Base-by-base conservation (phyloP, 2,113 vertebrate genomes). In the Sinocyclocheilus grahami region DNA sequence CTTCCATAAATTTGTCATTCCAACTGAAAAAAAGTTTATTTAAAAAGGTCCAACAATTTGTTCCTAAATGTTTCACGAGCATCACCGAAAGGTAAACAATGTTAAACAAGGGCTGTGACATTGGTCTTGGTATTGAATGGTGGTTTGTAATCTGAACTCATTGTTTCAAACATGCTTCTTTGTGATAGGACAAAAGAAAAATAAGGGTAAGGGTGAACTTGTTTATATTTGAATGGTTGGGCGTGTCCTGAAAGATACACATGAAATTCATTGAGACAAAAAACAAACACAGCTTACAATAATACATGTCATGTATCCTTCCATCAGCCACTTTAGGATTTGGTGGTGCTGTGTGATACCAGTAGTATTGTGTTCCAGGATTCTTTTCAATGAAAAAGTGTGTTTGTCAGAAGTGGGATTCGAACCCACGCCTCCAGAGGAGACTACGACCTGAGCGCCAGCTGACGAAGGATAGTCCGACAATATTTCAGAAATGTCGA, bases 361-460 rank as follows among this genome's bases (percentile, higher is more conserved):
- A 22, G 1, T 20, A 1, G 0, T 3, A 39, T 39, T 20, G 9
- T 10, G 18, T 22, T 39, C 11, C 3, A 39, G 33, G 18, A 39
- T 12, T 72, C 1, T 42, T 72, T n/a, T 42, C 1, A 0, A 39
- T 5, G 10, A 37, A 37, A 39, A 39, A 22, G 1, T 0, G 1
- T 1, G 0, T 1, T 42, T 81, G 67, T 55, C 88, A 91, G 90
- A 90, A 92, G 91, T 92, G 89, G 90, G 91, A 91, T 90, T 91
- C 87, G 87, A 92, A 91, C 91, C 90, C 89, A 92, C 90, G 88
- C 91, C 90, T 92, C 90, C 90, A 91, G 89, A 7, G 85, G 90
- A 92, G 90, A 91, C 90, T 92, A 86, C 89, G 89, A 90, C 90
- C 89, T 92, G 87, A 90, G n/a, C n/a, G n/a, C n/a, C n/a, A n/a